Base-by-base conservation (phyloP, 2,888 invertebrate species). In the Brachypalpus laphriformis region DNA sequence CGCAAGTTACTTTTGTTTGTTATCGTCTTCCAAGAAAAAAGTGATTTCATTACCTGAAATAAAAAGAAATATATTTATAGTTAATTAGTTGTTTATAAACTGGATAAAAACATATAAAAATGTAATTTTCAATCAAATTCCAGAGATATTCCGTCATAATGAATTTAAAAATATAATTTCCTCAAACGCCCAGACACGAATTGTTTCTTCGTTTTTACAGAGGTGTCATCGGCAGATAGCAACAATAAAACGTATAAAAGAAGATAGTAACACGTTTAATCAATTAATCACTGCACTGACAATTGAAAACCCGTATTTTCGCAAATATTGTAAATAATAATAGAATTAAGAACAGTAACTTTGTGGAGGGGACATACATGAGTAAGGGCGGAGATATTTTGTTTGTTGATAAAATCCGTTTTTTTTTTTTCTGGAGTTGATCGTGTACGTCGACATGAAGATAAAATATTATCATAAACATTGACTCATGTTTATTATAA, bases 151-250 rank as follows among this genome's bases (percentile, higher is more conserved):
- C 8, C 5, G 20, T 61, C 61, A 61, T 63, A 40, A 31, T 5
- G 9, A 9, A 8, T 54, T 9, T 59, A 59, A 28, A 51, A 49
- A 20, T 72, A 31, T 2, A 37, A 6, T 34, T 37, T 22, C 8
- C 28, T 37, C 14, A 25, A 22, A 25, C 28, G n/a, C 11, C 14
- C 37, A 37, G 49, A 31, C 72, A 18, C 37, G 14, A 28, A 6
- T 8, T n/a, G 47, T 5, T 49, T 8, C 18, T 40, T 3, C 0
- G 3, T 47, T 7, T n/a, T 40, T 3, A 0, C 20, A 22, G 14
- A 40, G 49, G 61, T 61, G 72, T 61, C 72, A 51, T 61, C 72
- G 72, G 25, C 61, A 72, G 72, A 72, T 61, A 61, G 61, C n/a
- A 68, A 68, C n/a, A 31, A 28, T 61, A 5, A 31, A 25, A 31